Evolutionary conservation across 2,888 invertebrate genomes (phyloP), one percentile per base, ranked within the genome.

Genomic region (Blastobasis adustella): DNA sequence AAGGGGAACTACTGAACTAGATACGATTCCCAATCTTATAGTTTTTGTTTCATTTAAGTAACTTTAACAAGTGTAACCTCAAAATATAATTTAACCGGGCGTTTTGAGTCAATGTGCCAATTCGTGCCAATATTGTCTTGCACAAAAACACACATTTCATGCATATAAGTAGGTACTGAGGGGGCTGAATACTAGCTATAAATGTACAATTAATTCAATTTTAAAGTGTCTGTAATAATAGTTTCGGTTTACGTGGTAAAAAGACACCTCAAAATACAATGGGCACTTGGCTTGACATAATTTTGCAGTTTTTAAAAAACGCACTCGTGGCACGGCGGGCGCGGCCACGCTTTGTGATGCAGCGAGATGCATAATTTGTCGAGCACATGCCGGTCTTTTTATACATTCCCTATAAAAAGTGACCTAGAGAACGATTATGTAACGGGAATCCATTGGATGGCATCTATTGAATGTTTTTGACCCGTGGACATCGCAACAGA

Each of bases 321-420:
- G 67, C 76, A 70, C 83, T 80, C 81, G 82, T 81, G 83, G 76
- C 71, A 62, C 68, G 64, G 61, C 69, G 61, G 63, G 69, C 68
- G 63, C 69, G 66, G 59, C 66, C 75, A 5, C 10, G 42, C 63
- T 76, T 87, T 87, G 85, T 86, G 79, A 82, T 71, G 80, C 85
- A 83, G 59, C 77, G 75, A 79, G 78, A 82, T 88, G 83, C 83
- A 85, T 87, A 86, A 87, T 87, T 85, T 82, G 78, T 81, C 68
- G 79, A 84, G 84, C 87, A 85, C 84, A 86, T 84, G 88, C 77
- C 78, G 66, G 69, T 73, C 23, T 23, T 82, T 85, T 85, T 81
- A 67, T 65, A 38, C 45, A 48, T 39, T 49, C 40, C 47, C 53
- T 54, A 67, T 74, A 80, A 83, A 87, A 84, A 82, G 71, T 87